Evolutionary conservation across 2,113 vertebrate species (phyloP), one percentile per base, ranked within the genome.

Genomic region (Anhinga anhinga): DNA sequence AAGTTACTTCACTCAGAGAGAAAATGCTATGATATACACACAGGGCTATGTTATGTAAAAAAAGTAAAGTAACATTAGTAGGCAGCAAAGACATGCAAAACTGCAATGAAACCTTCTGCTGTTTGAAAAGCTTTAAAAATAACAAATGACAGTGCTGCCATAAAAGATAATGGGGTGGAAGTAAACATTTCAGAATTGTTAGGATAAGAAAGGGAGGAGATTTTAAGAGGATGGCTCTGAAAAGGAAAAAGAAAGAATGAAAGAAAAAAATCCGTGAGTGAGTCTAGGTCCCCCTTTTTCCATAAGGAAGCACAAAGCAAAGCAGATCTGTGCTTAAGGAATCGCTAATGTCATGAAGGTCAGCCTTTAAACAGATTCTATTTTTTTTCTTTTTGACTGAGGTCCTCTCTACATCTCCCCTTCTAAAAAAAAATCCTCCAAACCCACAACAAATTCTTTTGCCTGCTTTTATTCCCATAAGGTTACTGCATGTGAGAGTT

Each of bases 101-200:
- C 36, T 76, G 94, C 38, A 93, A 38, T 61, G 65, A 95, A 95
- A 88, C 49, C 56, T 90, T 93, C 72, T 72, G 56, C 47, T 96
- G 76, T 92, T 96, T 96, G 77, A 94, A 95, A 95, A 92, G 77
- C 80, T 82, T 88, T 95, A 88, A 95, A 97, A 95, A 96, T 94
- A 96, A 95, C 77, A 94, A 96, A 96, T 93, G 74, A 73, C 67
- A 11, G 8, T 29, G 58, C 47, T 91, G 77, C 88, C 61, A 86
- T 79, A 95, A 95, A 95, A 74, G 69, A 97, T 92, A 97, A 95
- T 91, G 82, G 44, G 52, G 47, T 95, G 86, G 82, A 95, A 96
- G 86, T 86, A 95, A 93, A 95, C 81, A 78, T 86, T 90, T 71
- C 61, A 90, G 92, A 81, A 88, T 70, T 92, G 72, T 83, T 92